These are phyloP conservation scores for Leptobrachium leishanense DNA, from an alignment of 2,113 vertebrate genomes.

Conservation along the genomic window DNA sequence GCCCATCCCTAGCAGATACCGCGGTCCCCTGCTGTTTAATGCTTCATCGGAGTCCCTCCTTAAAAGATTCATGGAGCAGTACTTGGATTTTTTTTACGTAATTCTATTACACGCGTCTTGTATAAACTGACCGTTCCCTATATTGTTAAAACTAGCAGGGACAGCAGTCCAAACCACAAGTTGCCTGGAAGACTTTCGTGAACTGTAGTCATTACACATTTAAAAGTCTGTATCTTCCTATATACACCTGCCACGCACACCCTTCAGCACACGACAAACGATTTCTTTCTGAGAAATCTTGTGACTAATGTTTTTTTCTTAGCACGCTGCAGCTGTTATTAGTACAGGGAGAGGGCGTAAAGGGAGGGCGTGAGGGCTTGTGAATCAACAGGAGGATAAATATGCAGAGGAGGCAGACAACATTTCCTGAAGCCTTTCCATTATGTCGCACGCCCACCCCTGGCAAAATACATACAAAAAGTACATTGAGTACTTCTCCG, in stretches of 20 bases:
- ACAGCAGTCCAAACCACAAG: too few relatives aligned
- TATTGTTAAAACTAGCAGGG: too few relatives aligned
- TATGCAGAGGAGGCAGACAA: conserved; percentile 40
- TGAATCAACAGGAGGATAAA: conserved; percentile 49
- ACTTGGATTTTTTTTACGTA: too few relatives aligned
- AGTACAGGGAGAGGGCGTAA: conserved; percentile 34
- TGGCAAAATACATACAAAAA: conserved; percentile 36
- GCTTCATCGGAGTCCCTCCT: too few relatives aligned
- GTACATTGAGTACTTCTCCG: conserved; percentile 38
- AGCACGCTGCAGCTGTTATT: conserved; percentile 45
- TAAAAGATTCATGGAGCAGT: too few relatives aligned
- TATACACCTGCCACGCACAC: conserved; percentile 39
- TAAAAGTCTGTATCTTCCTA: neutral
- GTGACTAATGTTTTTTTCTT: conserved; percentile 47
- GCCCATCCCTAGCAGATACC: too few relatives aligned
- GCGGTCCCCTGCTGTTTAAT: too few relatives aligned
- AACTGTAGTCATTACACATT: neutral
- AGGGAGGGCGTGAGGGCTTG: conserved; percentile 22
- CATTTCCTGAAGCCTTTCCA: conserved; percentile 46
- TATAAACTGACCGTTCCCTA: too few relatives aligned
- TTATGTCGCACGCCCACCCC: conserved; percentile 41
- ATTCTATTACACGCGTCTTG: too few relatives aligned
- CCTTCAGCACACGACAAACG: conserved; percentile 23
- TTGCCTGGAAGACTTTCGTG: neutral
- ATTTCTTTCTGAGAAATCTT: conserved; percentile 47